phyloP scores from a whole-genome alignment of 2,113 vertebrate genomes.

The Camelus dromedarius region DNA sequence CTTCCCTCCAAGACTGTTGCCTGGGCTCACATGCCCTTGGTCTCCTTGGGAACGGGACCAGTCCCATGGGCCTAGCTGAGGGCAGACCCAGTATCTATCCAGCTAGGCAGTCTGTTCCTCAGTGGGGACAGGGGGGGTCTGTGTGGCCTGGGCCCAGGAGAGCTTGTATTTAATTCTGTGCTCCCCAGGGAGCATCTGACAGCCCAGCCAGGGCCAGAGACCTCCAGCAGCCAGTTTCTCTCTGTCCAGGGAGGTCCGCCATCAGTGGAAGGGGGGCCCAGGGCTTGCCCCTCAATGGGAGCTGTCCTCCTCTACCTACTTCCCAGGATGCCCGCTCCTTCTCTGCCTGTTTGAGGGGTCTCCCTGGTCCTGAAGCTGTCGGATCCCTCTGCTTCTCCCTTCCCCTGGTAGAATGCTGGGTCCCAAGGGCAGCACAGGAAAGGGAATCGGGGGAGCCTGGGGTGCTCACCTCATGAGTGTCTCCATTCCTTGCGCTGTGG shows the following conservation, averaged over 20 bases:
- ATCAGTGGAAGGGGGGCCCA: neutral
- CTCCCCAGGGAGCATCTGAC: neutral
- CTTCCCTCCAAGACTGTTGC: neutral
- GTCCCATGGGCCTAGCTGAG: neutral
- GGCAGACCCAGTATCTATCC: neutral
- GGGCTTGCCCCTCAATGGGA: accelerated
- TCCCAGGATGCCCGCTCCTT: neutral
- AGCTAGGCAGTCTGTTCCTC: neutral
- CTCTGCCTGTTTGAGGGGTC: neutral
- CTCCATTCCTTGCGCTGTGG: neutral
- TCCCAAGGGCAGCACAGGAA: neutral
- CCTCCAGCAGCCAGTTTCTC: neutral
- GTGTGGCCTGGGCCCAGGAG: neutral
- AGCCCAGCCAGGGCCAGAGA: neutral
- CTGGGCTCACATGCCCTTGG: neutral
- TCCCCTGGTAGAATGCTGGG: neutral
- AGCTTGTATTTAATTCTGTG: neutral
- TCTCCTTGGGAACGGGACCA: neutral
- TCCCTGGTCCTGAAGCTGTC: neutral
- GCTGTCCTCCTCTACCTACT: neutral
- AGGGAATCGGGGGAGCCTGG: neutral
- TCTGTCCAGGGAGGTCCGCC: neutral
- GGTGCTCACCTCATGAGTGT: conserved; percentile 76
- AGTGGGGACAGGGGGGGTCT: neutral
- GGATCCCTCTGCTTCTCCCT: neutral